A percentile compares a stretch with the other conserved stretches of the same genome.
Conservation (phyloP, 2,888 invertebrate species). For the Teinopalpus imperialis region DNA sequence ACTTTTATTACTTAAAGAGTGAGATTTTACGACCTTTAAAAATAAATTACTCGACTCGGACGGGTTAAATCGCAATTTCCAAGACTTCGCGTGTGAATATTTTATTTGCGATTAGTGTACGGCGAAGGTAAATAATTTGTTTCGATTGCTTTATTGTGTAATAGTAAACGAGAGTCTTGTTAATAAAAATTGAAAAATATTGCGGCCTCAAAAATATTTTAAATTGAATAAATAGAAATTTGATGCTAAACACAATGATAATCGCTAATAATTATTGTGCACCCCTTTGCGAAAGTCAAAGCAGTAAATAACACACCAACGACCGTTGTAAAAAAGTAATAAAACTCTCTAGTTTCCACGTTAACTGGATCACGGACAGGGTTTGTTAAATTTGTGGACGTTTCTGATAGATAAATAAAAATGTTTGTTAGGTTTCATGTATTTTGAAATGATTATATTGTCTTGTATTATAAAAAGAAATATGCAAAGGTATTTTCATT, state of each 20-base stretch:
- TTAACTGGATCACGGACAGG: conserved; percentile 31
- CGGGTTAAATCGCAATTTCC: conserved; percentile 59
- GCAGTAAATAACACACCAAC: conserved; percentile 55
- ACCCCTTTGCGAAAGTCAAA: conserved; percentile 41
- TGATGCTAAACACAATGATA: too few species aligned
- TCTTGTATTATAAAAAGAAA: too few species aligned
- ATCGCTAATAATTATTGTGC: conserved; percentile 13
- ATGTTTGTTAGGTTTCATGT: not conserved
- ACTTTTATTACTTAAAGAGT: conserved; percentile 75
- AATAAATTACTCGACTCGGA: conserved; percentile 70
- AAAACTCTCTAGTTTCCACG: conserved; percentile 38
- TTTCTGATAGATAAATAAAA: conserved; percentile 14
- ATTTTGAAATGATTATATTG: too few species aligned
- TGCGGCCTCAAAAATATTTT: too few species aligned
- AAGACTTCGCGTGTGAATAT: conserved; percentile 64
- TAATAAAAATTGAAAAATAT: conserved; percentile 36
- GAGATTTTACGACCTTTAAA: conserved; percentile 78
- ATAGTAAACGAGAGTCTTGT: conserved; percentile 33
- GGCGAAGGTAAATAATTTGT: conserved; percentile 56
- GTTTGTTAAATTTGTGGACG: conserved; percentile 22
- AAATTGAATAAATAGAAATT: too few species aligned
- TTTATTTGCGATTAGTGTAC: conserved; percentile 59
- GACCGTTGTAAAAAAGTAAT: conserved; percentile 48
- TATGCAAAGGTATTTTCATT: too few species aligned
- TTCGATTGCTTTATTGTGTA: conserved; percentile 44